phyloP scores from a whole-genome alignment of 2,888 invertebrate species.

The Leucozona laternaria region DNA sequence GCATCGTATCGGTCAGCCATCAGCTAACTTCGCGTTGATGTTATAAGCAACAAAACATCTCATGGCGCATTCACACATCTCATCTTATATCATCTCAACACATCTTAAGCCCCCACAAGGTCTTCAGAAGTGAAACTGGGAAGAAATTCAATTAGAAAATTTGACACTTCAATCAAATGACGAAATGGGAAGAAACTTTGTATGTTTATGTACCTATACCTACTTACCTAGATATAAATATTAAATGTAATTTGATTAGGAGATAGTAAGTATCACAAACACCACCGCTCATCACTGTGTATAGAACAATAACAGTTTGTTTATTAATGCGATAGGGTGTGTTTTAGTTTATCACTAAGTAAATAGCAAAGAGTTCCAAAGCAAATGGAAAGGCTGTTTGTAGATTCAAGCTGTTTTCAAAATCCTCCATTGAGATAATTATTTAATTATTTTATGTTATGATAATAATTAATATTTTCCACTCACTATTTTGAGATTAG shows the following conservation, averaged over 20 bases:
- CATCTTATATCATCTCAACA: background rate
- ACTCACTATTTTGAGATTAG: constrained; percentile 1
- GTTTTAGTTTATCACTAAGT: background rate
- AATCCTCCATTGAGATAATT: constrained; percentile 9
- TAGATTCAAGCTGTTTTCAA: background rate
- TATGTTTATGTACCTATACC: background rate
- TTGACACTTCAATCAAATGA: constrained; percentile 66
- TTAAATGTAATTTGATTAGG: constrained; percentile 40
- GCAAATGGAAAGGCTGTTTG: background rate
- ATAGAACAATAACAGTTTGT: constrained; percentile 11
- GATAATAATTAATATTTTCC: background rate
- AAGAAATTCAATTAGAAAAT: constrained; percentile 74
- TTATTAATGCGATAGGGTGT: constrained; percentile 23
- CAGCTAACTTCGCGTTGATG: background rate
- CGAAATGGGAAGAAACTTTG: constrained; percentile 60
- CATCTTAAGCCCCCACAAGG: constrained; percentile 23
- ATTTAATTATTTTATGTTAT: background rate
- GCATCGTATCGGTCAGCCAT: background rate
- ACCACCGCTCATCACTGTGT: background rate
- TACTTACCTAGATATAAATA: background rate
- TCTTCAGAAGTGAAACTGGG: constrained; percentile 55
- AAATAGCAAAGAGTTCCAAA: constrained; percentile 1
- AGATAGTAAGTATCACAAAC: constrained; percentile 6
- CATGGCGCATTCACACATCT: constrained; percentile 16
- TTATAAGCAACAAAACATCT: background rate